phyloP scores from a whole-genome alignment of 1,140 invertebrate species.

The Drosophila ogumai region DNA sequence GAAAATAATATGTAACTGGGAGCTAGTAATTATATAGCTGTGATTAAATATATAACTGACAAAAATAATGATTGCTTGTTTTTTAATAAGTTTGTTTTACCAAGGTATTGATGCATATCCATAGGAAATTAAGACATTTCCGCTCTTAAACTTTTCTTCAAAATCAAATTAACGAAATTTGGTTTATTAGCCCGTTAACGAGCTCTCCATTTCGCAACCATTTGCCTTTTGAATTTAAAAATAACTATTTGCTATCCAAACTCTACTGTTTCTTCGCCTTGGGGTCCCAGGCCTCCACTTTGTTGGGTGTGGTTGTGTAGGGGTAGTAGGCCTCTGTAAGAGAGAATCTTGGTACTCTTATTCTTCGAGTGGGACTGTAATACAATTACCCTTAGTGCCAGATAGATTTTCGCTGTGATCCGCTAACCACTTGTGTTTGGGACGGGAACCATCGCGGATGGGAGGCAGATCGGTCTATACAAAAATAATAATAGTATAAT shows the following conservation, averaged over 20 bases:
- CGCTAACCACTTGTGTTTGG: constrained; percentile 94
- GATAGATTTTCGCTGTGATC: constrained; percentile 93
- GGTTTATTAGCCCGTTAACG: constrained; percentile 52
- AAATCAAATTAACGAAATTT: constrained; percentile 27
- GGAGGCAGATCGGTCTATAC: constrained; percentile 85
- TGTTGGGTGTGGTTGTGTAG: constrained; percentile 93
- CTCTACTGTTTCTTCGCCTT: constrained; percentile 62
- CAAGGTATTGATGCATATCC: background rate
- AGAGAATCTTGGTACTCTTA: background rate
- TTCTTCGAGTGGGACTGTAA: background rate
- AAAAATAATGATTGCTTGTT: background rate
- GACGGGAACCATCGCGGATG: constrained; percentile 89
- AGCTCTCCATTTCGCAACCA: constrained; percentile 14
- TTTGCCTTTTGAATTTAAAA: constrained; percentile 54
- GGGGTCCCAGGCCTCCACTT: constrained; percentile 94
- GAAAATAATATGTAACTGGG: constrained; percentile 2
- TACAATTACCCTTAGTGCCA: constrained; percentile 88
- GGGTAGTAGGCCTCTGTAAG: constrained; percentile 91
- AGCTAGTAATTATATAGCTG: constrained; percentile 2
- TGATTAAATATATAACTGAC: constrained; percentile 22
- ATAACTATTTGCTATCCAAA: constrained; percentile 50
- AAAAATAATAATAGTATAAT: background rate
- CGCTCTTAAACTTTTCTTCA: background rate
- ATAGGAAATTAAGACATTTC: background rate
- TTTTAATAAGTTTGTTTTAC: background rate